These are phyloP conservation scores for Babyrousa celebensis DNA, from an alignment of 2,797 vertebrate genomes.

Conservation along the genomic window DNA sequence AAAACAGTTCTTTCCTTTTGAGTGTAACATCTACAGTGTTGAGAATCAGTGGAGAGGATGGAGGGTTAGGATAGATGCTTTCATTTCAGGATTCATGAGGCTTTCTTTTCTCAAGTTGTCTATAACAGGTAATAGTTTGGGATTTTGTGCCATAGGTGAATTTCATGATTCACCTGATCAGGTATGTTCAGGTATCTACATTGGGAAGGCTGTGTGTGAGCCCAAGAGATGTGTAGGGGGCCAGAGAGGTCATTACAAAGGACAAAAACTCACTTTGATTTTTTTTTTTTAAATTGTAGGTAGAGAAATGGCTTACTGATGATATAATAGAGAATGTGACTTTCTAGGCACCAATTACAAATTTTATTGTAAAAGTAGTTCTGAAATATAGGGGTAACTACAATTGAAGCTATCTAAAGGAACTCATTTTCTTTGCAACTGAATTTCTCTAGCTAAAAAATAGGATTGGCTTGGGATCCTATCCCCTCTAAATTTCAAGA, in stretches of 20 bases:
- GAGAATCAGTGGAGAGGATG: background rate
- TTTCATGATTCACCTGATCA: background rate
- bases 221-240: background rate
- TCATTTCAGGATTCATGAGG: background rate
- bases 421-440: background rate
- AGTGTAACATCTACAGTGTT: background rate
- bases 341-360: background rate
- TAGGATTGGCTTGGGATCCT: background rate
- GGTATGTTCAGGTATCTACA: background rate
- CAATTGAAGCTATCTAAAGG: background rate
- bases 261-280: background rate
- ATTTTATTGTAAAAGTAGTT: background rate
- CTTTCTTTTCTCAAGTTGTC: conserved; percentile 36
- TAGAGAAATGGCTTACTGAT: conserved; percentile 8
- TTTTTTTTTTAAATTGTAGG: background rate
- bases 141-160: background rate
- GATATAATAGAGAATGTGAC: background rate
- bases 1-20: background rate
- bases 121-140: background rate
- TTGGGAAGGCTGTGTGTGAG: background rate
- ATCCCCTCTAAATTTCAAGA: background rate
- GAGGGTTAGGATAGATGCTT: background rate
- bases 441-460: background rate
- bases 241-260: background rate
- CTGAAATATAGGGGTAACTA: background rate